These are phyloP conservation scores for Conistra vaccinii DNA, from an alignment of 2,888 invertebrate species.

Conservation along the genomic window DNA sequence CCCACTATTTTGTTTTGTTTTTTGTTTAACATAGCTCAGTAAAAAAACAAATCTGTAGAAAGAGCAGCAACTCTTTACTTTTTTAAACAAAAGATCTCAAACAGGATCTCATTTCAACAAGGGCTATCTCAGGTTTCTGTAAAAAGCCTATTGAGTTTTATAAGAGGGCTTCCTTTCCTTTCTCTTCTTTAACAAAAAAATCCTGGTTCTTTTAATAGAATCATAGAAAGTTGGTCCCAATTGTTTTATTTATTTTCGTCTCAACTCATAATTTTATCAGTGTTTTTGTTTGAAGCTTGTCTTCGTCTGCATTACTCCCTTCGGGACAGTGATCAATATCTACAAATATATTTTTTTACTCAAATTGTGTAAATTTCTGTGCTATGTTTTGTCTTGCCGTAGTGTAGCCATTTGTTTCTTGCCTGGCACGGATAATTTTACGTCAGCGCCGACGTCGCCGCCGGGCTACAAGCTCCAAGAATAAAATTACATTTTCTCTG, in stretches of 20 bases:
- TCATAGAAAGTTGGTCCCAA: conserved; percentile 18
- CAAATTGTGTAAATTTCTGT: background rate
- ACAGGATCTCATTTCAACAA: conserved; percentile 23
- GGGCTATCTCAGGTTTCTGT: conserved; percentile 27
- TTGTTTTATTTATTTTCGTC: conserved; percentile 38
- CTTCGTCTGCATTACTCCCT: background rate
- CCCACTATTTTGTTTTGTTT: background rate
- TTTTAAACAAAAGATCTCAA: conserved; percentile 21
- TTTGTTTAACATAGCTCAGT: background rate
- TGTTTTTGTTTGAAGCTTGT: conserved; percentile 28
- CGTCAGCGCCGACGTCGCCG: conserved; percentile 1
- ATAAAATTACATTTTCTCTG: conserved; percentile 41
- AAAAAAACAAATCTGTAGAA: background rate
- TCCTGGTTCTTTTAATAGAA: conserved; percentile 28
- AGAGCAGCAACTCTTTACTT: conserved; percentile 39
- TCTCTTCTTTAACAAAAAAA: conserved; percentile 29
- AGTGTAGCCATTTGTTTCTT: conserved; percentile 2
- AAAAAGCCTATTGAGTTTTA: conserved; percentile 38
- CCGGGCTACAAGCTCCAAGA: conserved; percentile 23
- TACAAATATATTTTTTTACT: background rate
- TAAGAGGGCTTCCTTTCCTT: conserved; percentile 33
- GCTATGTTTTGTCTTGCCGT: background rate
- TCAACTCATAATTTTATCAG: conserved; percentile 36
- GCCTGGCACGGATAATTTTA: conserved; percentile 10
- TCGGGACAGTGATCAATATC: conserved; percentile 2